Conservation (phyloP, 2,888 invertebrate genomes). For the Pycnomerus fuliginosus region DNA sequence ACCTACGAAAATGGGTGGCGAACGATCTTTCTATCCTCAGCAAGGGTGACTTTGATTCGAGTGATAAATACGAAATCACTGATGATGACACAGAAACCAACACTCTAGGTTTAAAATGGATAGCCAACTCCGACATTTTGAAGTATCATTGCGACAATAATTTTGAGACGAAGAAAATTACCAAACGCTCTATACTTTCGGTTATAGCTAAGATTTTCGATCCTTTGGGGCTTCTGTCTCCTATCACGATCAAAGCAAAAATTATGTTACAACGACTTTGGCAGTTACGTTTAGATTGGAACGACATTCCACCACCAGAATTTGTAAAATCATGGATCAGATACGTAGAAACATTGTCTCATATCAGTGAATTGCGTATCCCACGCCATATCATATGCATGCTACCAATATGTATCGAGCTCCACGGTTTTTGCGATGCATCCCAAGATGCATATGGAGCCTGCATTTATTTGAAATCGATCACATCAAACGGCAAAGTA, state of each 20-base stretch:
- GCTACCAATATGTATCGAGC: neutral
- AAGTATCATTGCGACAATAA: neutral
- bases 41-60: neutral
- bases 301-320: constrained; percentile 11
- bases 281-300: constrained; percentile 11
- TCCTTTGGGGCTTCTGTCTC: constrained; percentile 9
- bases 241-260: constrained; percentile 6
- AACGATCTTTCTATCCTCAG: neutral
- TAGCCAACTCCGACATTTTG: too few relatives aligned
- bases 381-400: neutral
- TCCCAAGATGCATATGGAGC: constrained; percentile 6
- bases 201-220: constrained; percentile 17
- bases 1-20: constrained; percentile 7
- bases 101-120: constrained; percentile 18
- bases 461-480: constrained; percentile 8
- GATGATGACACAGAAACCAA: too few relatives aligned
- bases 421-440: constrained; percentile 14
- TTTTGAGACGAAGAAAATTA: neutral
- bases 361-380: neutral
- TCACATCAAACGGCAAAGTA: neutral
- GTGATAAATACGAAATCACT: too few relatives aligned
- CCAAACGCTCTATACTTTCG: constrained; percentile 11
- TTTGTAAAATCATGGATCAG: neutral
- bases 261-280: constrained; percentile 13
- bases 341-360: neutral